These are phyloP conservation scores for Pluvianellus socialis DNA, from an alignment of 2,113 vertebrate genomes.

Conservation along the genomic window DNA sequence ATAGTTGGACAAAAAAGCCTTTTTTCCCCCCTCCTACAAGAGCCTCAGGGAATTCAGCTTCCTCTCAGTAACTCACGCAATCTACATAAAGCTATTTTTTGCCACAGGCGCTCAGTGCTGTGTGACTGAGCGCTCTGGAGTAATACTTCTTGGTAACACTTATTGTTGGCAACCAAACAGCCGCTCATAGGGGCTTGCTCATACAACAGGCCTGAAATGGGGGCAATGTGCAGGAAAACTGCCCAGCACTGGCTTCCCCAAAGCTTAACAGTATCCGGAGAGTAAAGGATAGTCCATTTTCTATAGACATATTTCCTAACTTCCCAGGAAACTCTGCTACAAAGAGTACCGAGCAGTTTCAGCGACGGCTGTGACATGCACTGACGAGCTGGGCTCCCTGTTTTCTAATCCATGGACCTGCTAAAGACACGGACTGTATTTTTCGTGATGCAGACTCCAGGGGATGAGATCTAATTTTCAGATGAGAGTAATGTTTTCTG, in stretches of 20 bases:
- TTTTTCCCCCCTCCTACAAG: slow-evolving; percentile 3
- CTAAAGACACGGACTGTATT: rapidly evolving
- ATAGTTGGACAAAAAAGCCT: background rate
- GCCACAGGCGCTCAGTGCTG: background rate
- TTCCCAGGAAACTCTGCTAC: background rate
- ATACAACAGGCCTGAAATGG: background rate
- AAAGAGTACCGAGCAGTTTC: background rate
- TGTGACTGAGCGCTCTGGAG: slow-evolving; percentile 5
- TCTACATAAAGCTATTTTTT: slow-evolving; percentile 52
- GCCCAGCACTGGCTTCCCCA: background rate
- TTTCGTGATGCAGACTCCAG: background rate
- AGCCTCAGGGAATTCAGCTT: slow-evolving; percentile 31
- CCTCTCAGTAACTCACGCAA: slow-evolving; percentile 2
- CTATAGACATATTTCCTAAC: rapidly evolving
- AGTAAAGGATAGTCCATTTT: background rate
- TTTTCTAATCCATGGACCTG: background rate
- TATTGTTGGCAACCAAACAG: background rate
- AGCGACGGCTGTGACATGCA: rapidly evolving
- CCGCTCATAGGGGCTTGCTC: rapidly evolving
- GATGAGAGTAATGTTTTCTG: background rate
- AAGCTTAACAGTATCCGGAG: background rate
- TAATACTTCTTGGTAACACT: background rate
- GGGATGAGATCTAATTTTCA: background rate
- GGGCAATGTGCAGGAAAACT: background rate
- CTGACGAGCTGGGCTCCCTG: background rate